phyloP scores from a whole-genome alignment of 2,113 vertebrate species.

The Paracanthobrama guichenoti region DNA sequence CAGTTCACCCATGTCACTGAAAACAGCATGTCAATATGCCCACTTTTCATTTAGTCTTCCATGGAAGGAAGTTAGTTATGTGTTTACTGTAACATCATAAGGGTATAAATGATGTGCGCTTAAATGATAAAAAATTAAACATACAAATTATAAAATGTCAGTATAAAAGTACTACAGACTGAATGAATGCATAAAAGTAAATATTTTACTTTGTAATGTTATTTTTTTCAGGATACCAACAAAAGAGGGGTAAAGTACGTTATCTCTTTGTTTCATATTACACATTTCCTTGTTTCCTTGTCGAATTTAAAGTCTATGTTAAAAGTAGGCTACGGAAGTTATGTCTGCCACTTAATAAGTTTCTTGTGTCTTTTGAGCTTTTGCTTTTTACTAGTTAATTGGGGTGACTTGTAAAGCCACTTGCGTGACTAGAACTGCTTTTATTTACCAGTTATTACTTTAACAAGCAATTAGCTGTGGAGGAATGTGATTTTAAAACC shows the following conservation, averaged over 20 bases:
- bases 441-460: background rate
- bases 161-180: background rate
- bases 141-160: background rate
- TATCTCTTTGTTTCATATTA: background rate
- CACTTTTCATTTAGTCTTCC: background rate
- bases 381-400: background rate
- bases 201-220: too few relatives aligned
- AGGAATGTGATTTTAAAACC: constrained; percentile 1
- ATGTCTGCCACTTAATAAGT: background rate
- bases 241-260: too few relatives aligned
- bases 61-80: background rate
- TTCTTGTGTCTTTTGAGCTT: background rate
- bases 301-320: background rate
- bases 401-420: background rate
- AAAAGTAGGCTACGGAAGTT: background rate
- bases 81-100: background rate
- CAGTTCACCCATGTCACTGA: background rate
- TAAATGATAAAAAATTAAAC: too few relatives aligned
- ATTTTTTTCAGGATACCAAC: background rate
- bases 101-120: background rate
- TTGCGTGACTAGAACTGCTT: background rate
- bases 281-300: background rate
- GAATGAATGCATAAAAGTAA: too few relatives aligned
- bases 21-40: background rate
- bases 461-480: background rate